Conservation (phyloP, 2,888 invertebrate species). For the Pachymerium ferrugineum region DNA sequence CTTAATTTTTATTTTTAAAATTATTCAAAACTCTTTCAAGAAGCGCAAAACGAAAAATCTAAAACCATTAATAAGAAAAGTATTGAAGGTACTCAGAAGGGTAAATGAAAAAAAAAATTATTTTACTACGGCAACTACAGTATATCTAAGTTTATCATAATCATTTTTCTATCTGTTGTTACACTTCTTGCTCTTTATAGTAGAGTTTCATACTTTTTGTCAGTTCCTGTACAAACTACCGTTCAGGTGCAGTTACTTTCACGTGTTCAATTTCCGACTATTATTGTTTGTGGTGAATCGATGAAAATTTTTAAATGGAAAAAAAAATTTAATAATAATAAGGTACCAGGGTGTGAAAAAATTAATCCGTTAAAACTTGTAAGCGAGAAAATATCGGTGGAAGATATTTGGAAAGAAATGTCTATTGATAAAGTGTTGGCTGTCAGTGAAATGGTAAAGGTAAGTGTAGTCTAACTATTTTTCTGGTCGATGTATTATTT, state of each 20-base stretch:
- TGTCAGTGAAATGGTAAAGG: background rate
- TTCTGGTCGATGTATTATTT: no score
- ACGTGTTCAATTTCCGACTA: background rate
- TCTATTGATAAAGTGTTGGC: background rate
- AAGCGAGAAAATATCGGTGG: background rate
- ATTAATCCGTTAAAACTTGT: background rate
- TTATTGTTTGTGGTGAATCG: slow-evolving; percentile 7
- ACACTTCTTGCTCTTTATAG: background rate
- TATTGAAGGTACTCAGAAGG: no score
- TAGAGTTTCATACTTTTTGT: background rate
- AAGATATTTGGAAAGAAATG: background rate
- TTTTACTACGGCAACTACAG: no score
- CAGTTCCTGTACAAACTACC: background rate
- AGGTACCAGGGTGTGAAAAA: background rate
- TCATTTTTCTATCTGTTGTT: background rate
- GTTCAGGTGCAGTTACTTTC: background rate
- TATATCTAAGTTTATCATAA: background rate
- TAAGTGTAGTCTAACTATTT: background rate
- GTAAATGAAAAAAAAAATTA: background rate
- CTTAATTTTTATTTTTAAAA: background rate
- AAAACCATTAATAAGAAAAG: no score
- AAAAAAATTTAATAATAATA: background rate
- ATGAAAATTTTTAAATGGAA: background rate
- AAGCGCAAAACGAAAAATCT: no score
- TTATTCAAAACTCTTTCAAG: no score